Evolutionary conservation across 2,888 invertebrate species (phyloP), one percentile per base, ranked within the genome.

Genomic region (Halocaridina rubra): DNA sequence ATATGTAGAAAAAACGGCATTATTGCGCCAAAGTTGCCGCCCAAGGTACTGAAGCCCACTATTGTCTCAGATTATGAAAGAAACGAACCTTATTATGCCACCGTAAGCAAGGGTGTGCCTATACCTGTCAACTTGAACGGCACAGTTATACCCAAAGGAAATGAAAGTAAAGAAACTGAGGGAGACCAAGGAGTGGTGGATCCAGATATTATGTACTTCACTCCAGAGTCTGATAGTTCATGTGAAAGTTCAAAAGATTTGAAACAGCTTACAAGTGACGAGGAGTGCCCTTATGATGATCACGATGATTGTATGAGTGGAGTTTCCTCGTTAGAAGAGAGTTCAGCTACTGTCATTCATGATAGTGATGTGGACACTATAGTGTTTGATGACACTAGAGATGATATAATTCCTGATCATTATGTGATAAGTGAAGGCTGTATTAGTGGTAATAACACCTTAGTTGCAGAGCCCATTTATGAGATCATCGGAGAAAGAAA

Each of bases 41-140:
- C n/a, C 2, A 16, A 19, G 10, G 5, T 13, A 10, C 7, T 16
- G 19, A 27, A 22, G 13, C n/a, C 69, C 16, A 57, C 2, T 3
- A 57, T 30, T 33, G 67, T n/a, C 33, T n/a, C n/a, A n/a, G n/a
- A n/a, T n/a, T n/a, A n/a, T n/a, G n/a, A n/a, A n/a, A n/a, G n/a
- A n/a, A n/a, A n/a, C n/a, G 82, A 84, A 16, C 82, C 78, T 27
- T 61, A 78, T 32, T 84, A 84, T n/a, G 82, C 82, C 33, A 72
- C 72, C n/a, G 77, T 84, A 29, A 33, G 39, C n/a, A 72, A 84
- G 33, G 72, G 72, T 8, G 27, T 8, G 1, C 78, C 78, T 5
- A 53, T 84, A 32, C 78, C 78, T 19, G 61, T 82, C 30, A 19
- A 19, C 30, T 27, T 19, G 3, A 32, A 29, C 19, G 16, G 29